Conservation (phyloP, 2,113 vertebrate species). For the Calyptommatus sinebrachiatus region DNA sequence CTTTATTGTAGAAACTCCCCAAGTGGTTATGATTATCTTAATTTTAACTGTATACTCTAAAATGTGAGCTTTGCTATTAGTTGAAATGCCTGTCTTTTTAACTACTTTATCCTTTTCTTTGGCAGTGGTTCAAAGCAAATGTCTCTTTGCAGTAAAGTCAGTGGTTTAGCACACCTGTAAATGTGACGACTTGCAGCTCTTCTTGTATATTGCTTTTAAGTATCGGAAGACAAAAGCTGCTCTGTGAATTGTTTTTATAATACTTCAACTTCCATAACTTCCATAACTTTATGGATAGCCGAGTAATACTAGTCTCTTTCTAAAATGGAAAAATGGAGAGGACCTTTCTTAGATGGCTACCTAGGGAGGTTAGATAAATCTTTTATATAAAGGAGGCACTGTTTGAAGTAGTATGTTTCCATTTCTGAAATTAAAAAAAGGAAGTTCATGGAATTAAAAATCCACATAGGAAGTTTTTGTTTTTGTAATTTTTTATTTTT, state of each 20-base stretch:
- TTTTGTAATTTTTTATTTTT: background rate
- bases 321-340: slow-evolving; percentile 27
- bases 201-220: slow-evolving; percentile 53
- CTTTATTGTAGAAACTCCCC: background rate
- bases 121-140: slow-evolving; percentile 65
- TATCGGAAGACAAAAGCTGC: slow-evolving; percentile 46
- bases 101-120: slow-evolving; percentile 51
- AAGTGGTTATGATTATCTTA: slow-evolving; percentile 6
- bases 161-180: slow-evolving; percentile 70
- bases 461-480: background rate
- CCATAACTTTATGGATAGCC: slow-evolving; percentile 15
- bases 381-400: background rate
- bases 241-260: slow-evolving; percentile 46
- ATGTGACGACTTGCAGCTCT: slow-evolving; percentile 73
- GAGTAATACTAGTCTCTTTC: background rate
- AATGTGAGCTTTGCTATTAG: background rate
- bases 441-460: background rate
- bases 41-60: slow-evolving; percentile 37
- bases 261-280: slow-evolving; percentile 22
- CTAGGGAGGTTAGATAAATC: background rate
- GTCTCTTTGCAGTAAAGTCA: slow-evolving; percentile 37
- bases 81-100: slow-evolving; percentile 56
- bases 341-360: slow-evolving; percentile 2
- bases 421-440: background rate
- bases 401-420: background rate